phyloP scores from a whole-genome alignment of 2,113 vertebrate species.

The Albula goreensis region DNA sequence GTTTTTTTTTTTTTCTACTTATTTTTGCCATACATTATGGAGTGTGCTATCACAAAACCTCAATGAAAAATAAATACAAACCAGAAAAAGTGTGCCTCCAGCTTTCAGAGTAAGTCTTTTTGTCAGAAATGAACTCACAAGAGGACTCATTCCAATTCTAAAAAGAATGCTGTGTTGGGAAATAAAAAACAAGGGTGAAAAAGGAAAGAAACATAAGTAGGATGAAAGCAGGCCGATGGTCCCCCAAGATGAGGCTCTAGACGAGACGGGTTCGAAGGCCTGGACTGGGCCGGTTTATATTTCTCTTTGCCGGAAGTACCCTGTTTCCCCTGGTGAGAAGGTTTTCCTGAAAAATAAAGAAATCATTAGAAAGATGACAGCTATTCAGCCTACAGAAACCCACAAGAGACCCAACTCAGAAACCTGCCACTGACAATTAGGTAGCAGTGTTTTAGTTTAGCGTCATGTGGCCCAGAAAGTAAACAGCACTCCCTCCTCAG shows the following conservation, averaged over 20 bases:
- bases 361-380: slow-evolving; percentile 81
- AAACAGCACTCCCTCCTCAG: slow-evolving; percentile 44
- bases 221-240: slow-evolving; percentile 70
- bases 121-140: slow-evolving; percentile 52
- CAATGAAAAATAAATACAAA: slow-evolving; percentile 19
- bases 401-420: slow-evolving; percentile 54
- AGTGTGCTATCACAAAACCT: neutral
- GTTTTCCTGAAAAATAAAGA: slow-evolving; percentile 83
- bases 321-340: slow-evolving; percentile 75
- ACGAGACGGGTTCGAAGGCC: slow-evolving; percentile 63
- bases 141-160: slow-evolving; percentile 45
- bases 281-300: slow-evolving; percentile 55
- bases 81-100: neutral
- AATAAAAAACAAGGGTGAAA: slow-evolving; percentile 67
- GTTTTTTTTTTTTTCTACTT: neutral
- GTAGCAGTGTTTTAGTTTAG: slow-evolving; percentile 39
- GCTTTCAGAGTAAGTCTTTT: slow-evolving; percentile 10
- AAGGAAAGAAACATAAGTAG: slow-evolving; percentile 59
- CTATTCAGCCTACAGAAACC: slow-evolving; percentile 57
- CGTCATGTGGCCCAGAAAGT: slow-evolving; percentile 46
- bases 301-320: slow-evolving; percentile 73
- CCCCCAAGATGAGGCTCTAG: slow-evolving; percentile 73
- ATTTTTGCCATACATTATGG: neutral
- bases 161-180: slow-evolving; percentile 63
- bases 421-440: slow-evolving; percentile 71